phyloP scores from a whole-genome alignment of 2,888 invertebrate genomes.

The Lissocephala sabroskyi region DNA sequence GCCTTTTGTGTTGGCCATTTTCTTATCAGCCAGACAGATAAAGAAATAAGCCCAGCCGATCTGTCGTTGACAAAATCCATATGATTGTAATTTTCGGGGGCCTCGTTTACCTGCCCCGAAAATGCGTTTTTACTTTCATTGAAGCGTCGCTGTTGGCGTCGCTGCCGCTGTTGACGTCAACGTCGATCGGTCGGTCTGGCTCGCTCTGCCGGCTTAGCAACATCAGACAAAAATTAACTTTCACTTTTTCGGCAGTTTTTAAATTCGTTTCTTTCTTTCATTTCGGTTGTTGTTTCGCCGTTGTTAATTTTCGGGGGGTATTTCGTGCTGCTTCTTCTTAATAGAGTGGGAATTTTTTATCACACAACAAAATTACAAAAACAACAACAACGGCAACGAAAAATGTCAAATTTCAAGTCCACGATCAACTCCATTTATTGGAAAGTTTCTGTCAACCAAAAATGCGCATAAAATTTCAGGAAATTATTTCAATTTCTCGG shows the following conservation, averaged over 20 bases:
- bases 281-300: slow-evolving; percentile 24
- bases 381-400: slow-evolving; percentile 7
- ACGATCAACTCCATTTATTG: too few relatives aligned
- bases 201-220: slow-evolving; percentile 44
- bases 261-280: slow-evolving; percentile 57
- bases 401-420: too few relatives aligned
- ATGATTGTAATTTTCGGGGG: too few relatives aligned
- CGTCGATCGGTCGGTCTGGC: slow-evolving; percentile 29
- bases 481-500: too few relatives aligned
- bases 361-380: slow-evolving; percentile 25
- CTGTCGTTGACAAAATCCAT: too few relatives aligned
- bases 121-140: slow-evolving; percentile 68
- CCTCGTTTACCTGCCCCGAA: slow-evolving; percentile 27
- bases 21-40: too few relatives aligned
- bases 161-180: slow-evolving; percentile 14
- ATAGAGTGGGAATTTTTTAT: slow-evolving; percentile 28
- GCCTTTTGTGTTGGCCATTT: too few relatives aligned
- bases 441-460: too few relatives aligned
- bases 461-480: too few relatives aligned
- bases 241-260: slow-evolving; percentile 72
- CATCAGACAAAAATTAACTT: slow-evolving; percentile 65
- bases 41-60: too few relatives aligned
- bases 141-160: slow-evolving; percentile 30
- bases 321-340: slow-evolving; percentile 26
- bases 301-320: slow-evolving; percentile 23